Evolutionary conservation across 2,888 invertebrate species (phyloP).

Genomic region (Acleris laterana): DNA sequence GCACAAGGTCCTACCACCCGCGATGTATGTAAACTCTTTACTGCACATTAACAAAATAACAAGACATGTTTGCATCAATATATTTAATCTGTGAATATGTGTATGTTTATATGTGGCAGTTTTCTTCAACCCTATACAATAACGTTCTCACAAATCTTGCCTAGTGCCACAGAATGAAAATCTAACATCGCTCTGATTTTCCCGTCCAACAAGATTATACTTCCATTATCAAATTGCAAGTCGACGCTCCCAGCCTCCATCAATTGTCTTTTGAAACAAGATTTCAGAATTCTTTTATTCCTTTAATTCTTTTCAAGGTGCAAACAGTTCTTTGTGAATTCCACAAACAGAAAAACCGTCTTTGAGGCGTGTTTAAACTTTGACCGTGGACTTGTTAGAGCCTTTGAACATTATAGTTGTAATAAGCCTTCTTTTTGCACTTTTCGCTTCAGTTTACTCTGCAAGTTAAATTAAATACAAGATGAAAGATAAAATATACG

Average conservation of each 20-base stretch:
- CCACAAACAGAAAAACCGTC: slow-evolving; percentile 9
- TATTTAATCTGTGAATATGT: too few species aligned
- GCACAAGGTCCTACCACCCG: too few species aligned
- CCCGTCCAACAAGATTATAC: background rate
- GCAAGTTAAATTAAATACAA: too few species aligned
- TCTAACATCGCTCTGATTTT: background rate
- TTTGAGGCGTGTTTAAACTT: slow-evolving; percentile 14
- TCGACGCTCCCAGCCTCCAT: background rate
- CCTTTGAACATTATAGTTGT: slow-evolving; percentile 13
- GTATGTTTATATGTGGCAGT: too few species aligned
- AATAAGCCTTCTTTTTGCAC: slow-evolving; percentile 13
- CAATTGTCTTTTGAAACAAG: slow-evolving; percentile 2
- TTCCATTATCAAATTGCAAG: slow-evolving; percentile 1
- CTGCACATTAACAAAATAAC: too few species aligned
- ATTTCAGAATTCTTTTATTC: slow-evolving; percentile 12
- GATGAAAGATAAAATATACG: too few species aligned
- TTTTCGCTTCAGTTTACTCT: background rate
- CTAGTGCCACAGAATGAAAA: background rate
- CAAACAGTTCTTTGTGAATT: slow-evolving; percentile 26
- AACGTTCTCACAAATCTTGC: too few species aligned
- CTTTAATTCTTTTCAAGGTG: slow-evolving; percentile 14
- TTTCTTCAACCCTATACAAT: too few species aligned
- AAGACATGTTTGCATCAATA: too few species aligned
- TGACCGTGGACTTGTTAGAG: slow-evolving; percentile 13
- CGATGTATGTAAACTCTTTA: too few species aligned